Evolutionary conservation across 2,113 vertebrate genomes (phyloP).

Genomic region (Neolamprologus sp.): DNA sequence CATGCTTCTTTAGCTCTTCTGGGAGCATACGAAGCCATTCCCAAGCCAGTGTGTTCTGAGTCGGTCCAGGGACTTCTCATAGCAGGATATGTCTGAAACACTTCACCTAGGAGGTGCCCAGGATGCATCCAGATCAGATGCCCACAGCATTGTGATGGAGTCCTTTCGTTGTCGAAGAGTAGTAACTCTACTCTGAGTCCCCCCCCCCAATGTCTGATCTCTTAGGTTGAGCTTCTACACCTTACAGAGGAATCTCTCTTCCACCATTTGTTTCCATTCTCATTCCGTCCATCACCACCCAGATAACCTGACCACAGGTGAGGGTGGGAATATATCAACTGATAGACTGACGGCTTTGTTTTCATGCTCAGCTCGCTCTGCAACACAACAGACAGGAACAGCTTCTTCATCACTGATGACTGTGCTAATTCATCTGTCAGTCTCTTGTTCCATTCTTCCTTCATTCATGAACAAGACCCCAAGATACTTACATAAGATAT

Average conservation of each 20-base stretch:
- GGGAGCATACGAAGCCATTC: neutral
- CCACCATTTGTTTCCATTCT: neutral
- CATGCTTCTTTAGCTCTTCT: neutral
- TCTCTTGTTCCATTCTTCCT: neutral
- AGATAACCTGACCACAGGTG: neutral
- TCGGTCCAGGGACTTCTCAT: neutral
- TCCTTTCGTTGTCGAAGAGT: neutral
- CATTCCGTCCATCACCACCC: neutral
- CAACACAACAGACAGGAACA: neutral
- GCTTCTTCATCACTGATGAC: neutral
- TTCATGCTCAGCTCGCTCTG: neutral
- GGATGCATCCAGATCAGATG: neutral
- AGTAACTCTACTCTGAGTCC: neutral
- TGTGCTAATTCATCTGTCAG: neutral
- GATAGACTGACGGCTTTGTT: neutral
- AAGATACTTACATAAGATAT: neutral
- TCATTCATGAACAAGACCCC: neutral
- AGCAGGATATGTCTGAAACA: neutral
- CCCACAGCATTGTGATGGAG: too few species aligned
- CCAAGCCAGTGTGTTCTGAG: neutral
- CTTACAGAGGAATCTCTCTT: neutral
- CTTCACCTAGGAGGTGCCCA: neutral
- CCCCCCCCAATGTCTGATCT: neutral
- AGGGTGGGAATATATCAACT: neutral
- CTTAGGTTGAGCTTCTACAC: neutral